Base-by-base conservation (phyloP, 2,888 invertebrate genomes). In the Incurvaria masculella region DNA sequence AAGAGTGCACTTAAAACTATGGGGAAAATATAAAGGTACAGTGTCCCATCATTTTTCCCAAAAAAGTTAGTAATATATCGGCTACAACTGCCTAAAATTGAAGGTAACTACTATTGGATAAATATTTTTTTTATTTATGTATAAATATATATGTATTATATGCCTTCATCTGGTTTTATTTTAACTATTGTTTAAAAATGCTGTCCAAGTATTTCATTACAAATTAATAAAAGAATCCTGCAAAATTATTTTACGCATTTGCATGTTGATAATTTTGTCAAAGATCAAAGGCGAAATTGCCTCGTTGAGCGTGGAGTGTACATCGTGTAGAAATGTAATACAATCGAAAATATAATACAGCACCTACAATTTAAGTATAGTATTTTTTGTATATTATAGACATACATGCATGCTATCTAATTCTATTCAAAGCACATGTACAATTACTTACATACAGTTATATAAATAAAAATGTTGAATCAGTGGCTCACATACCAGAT, bases 1-100 rank as follows among this genome's bases (percentile, higher is more conserved):
- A 72, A 66, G 64, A 72, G 78, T 76, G 78, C 76, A 70, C 74
- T 74, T 75, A 75, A 10, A 11, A 27, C 49, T 49, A 47, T 5
- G 21, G n/a, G 43, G 33, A 14, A n/a, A 33, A 14, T 14, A 23
- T 23, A 23, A 23, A n/a, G 46, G 43, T 19, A 23, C 44, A 40
- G 40, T 44, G 44, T 44, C 33, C 44, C 42, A 27, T 48, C 45
- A 42, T 20, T 42, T 14, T 17, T 38, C 19, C 23, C 17, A 40
- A 40, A 40, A 23, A n/a, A 40, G 11, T 33, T 19, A 23, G 43
- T 43, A 43, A 17, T 5, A 17, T 62, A 61, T 53, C 60, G 63
- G 66, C 64, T 65, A 63, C 63, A 65, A 69, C 65, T 65, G 69
- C 66, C 16, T n/a, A 4, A 46, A 17, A 26, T 11, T 16, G 6